Base-by-base conservation (phyloP, 2,888 invertebrate species). In the Blastobasis lacticolella region DNA sequence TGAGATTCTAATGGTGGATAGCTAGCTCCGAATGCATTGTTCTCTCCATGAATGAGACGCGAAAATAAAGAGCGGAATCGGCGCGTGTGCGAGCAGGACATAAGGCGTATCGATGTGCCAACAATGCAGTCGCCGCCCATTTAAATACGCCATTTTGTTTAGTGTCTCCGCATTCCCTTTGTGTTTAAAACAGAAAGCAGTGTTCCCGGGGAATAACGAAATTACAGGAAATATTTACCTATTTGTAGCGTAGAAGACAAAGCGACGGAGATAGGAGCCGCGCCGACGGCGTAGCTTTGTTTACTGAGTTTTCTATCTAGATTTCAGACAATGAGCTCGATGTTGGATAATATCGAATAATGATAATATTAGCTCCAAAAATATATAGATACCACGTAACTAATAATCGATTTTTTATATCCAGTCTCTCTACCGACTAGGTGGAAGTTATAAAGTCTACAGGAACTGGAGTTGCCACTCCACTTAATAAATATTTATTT, bases 131-230 rank as follows among this genome's bases (percentile, higher is more conserved):
- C 75, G 75, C 81, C 87, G 87, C 87, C 87, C 88, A 85, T 87
- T 88, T 87, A 87, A 88, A 86, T 86, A 83, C 88, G 88, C 88
- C 88, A 88, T 88, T 85, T 88, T 88, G 87, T 87, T 78, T 78
- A 83, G 79, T 78, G 81, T 84, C 85, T 84, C 81, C 78, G 75
- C 76, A 69, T 45, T 36, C 66, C 71, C 78, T 77, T 83, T 80
- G 76, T 76, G 68, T 83, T 78, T 78, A 73, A 71, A 74, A 75
- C 76, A 78, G 77, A 77, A 83, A 82, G 82, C 81, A 75, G 71
- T 82, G 81, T 83, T 84, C 79, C 81, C 73, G 70, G 75, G n/a
- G 75, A 76, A 77, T 81, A 81, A 83, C 71, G 73, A 78, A 84
- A 83, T 85, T 82, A 79, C 78, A 78, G 78, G 81, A 81, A 85